Evolutionary conservation across 2,888 invertebrate genomes (phyloP).

Genomic region (Druceiella hillmani): DNA sequence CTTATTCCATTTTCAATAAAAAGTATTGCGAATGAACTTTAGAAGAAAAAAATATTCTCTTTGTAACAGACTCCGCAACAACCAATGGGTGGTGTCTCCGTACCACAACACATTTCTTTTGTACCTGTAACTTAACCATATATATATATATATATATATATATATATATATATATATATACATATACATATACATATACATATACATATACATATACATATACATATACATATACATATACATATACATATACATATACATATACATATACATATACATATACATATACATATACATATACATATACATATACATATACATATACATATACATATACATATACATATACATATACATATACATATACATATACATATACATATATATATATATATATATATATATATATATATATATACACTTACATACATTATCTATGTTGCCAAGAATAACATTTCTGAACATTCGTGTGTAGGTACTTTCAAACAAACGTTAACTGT

Average conservation of each 20-base stretch:
- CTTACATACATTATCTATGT: conserved; percentile 4
- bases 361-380: conserved; percentile 7
- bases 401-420: conserved; percentile 8
- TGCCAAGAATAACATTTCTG: neutral
- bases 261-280: conserved; percentile 2
- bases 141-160: conserved; percentile 10
- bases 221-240: conserved; percentile 5
- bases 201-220: conserved; percentile 3
- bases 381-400: conserved; percentile 8
- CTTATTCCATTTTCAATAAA: too few species aligned
- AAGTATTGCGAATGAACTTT: too few species aligned
- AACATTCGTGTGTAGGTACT: neutral
- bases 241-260: conserved; percentile 2
- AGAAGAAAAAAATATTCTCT: too few species aligned
- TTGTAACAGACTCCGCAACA: too few species aligned
- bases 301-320: conserved; percentile 4
- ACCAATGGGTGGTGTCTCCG: too few species aligned
- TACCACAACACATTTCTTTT: too few species aligned
- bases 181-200: neutral
- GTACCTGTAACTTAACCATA: conserved; percentile 7
- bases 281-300: conserved; percentile 3
- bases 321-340: conserved; percentile 6
- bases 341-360: conserved; percentile 6
- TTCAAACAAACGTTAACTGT: neutral
- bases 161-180: conserved; percentile 10